Base-by-base conservation (phyloP, 2,888 invertebrate genomes). In the Drosophila siamana region DNA sequence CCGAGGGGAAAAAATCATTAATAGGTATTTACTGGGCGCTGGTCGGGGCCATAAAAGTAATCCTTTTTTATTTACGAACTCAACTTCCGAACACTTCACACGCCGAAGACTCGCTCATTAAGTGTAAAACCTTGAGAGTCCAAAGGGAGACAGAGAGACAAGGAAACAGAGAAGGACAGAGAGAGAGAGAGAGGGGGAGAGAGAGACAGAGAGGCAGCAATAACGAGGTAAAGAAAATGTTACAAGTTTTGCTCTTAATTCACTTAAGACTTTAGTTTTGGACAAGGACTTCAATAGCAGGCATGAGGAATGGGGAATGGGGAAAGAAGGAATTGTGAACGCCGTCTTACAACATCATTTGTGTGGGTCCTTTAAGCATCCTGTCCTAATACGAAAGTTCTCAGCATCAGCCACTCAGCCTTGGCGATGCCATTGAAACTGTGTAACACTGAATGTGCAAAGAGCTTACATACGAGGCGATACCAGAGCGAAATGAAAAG, bases 211-310 rank as follows among this genome's bases (percentile, higher is more conserved):
- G n/a, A 54, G 48, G 28, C 38, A 16, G 15, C 40, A 56, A 60
- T 66, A 77, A 77, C 73, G 73, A 72, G 77, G 62, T 72, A 74
- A 77, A 71, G 80, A 86, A 88, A 85, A 70, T 78, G 71, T 83
- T 75, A 72, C 84, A 83, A 88, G 88, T 85, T 85, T 78, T 72
- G 52, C 73, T 86, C 73, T 80, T 85, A 85, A 85, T 88, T 85
- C 88, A 85, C 88, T 88, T 88, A 85, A 85, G 80, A 74, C 80
- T 86, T 82, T 86, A 77, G 83, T 82, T 82, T 85, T 38, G 54
- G 55, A 36, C 67, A 77, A 67, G 59, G 51, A 56, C 55, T 63
- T 16, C 33, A 26, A 24, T 26, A 6, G 5, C 19, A 11, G 26
- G 51, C 22, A 15, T 13, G 2, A 15, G 2, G 13, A 13, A 9